Evolutionary conservation across 2,797 vertebrate species (phyloP), one percentile per base, ranked within the genome.

Genomic region (Clarias pachynema): DNA sequence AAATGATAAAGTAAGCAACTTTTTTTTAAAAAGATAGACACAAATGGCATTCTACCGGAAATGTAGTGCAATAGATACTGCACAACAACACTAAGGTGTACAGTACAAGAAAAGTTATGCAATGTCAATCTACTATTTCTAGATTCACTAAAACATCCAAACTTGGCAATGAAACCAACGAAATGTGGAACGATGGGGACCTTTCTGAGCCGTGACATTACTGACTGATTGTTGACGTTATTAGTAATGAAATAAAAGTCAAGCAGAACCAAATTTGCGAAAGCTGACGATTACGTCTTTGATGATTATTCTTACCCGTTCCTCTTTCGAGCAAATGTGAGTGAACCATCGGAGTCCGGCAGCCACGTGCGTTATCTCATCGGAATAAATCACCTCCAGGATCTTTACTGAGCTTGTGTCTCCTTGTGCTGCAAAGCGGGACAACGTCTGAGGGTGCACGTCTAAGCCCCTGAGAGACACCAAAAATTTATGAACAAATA

Each of bases 361-460:
- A n/a, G 93, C 93, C 85, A 94, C 93, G 12, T 94, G 93, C 5
- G 93, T 94, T 79, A 94, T 93, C 86, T 94, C 93, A 75, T 94
- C 93, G 0, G 81, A 79, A 88, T 94, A 94, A 80, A 94, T 92
- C 29, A 92, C 90, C 87, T 94, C 91, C 85, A 94, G 89, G 6
- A 92, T 79, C 63, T 87, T 85, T 59, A 94, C 93, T 1, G 93
- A 93, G 85, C 79, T 82, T 10, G 85, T 59, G 79, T 93, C 93
- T 16, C 87, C 89, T 63, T 93, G 93, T 0, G 88, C 87, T 8
- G 90, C 88, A 56, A 94, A 94, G 29, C 93, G 91, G 9, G 92
- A 89, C 79, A 93, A 84, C 1, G 92, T 94, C 90, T 94, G 93
- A 34, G 93, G 93, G 60, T 94, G 92, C 40, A 94, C 93, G 16